Percentiles rank a stretch among this genome's conserved stretches.
These are phyloP conservation scores for Atta colombica DNA, from an alignment of 1,140 invertebrate species.

Conservation along the genomic window DNA sequence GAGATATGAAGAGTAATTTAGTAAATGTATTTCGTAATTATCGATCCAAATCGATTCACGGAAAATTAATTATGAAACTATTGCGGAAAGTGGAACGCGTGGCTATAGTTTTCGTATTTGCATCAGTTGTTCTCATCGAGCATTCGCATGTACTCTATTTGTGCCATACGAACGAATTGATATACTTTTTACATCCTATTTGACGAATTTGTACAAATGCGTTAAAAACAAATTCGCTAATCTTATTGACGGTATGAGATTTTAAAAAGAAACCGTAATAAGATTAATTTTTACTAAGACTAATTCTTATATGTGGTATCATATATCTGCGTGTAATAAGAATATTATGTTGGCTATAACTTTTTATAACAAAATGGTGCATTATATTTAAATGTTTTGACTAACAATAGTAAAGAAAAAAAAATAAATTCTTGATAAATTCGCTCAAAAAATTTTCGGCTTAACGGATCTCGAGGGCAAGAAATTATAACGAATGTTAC, in stretches of 20 bases:
- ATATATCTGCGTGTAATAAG: background rate
- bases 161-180: slow-evolving; percentile 64
- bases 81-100: slow-evolving; percentile 6
- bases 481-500: slow-evolving; percentile 22
- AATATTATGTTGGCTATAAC: slow-evolving; percentile 27
- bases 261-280: background rate
- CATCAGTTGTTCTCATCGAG: slow-evolving; percentile 25
- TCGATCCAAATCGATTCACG: slow-evolving; percentile 36
- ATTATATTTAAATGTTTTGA: slow-evolving; percentile 24
- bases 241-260: slow-evolving; percentile 12
- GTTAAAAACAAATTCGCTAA: slow-evolving; percentile 25
- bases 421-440: background rate
- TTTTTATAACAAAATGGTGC: slow-evolving; percentile 6
- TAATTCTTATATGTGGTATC: slow-evolving; percentile 39
- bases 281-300: slow-evolving; percentile 16
- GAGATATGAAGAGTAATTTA: slow-evolving; percentile 38
- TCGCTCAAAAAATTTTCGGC: slow-evolving; percentile 21
- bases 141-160: slow-evolving; percentile 57
- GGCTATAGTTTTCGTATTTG: slow-evolving; percentile 20
- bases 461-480: background rate
- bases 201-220: background rate
- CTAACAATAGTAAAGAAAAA: background rate
- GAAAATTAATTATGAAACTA: background rate
- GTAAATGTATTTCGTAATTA: slow-evolving; percentile 9
- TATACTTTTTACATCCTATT: slow-evolving; percentile 44